Evolutionary conservation across 2,797 vertebrate genomes (phyloP), one percentile per base, ranked within the genome.

Genomic region (Acipenser oxyrinchus): DNA sequence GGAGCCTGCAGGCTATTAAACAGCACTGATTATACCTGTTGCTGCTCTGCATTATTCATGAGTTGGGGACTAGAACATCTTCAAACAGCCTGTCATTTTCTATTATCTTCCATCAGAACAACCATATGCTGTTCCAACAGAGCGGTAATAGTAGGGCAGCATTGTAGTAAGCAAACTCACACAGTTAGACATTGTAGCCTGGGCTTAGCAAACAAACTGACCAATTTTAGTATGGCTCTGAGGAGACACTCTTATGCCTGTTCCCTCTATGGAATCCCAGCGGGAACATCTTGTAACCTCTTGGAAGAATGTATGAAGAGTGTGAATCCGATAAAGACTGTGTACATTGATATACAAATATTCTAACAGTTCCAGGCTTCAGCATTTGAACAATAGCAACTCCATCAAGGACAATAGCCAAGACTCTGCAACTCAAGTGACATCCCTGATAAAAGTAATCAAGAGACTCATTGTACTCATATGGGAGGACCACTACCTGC

Each of bases 21-120:
- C 87, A 85, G 81, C 77, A 82, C 86, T 90, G 90, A 90, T 83
- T 79, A 86, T 86, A 90, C 89, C 87, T 88, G 84, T 83, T 83
- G 82, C 76, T 69, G 68, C 73, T 70, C 86, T 94, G 86, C 83
- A 92, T 95, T 92, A 94, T 93, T 92, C 90, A 94, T 91, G 70
- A 84, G 61, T 77, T 73, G 71, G 79, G 74, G 78, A 85, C 83
- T 74, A 82, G 84, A 83, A 73, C 78, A 85, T 90, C 83, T 90
- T 92, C 86, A 90, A 90, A 88, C 83, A 82, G 76, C 74, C 82
- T 90, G 91, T 91, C 89, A 86, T 90, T 92, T 92, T 83, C 86
- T 83, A 89, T 91, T 91, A 89, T 80, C 78, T 88, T 85, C 82
- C 85, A 82, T 89, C 90, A 90, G 84, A 86, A 82, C 82, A 87